Evolutionary conservation across 2,113 vertebrate species (phyloP).

Genomic region (Labrus mixtus): DNA sequence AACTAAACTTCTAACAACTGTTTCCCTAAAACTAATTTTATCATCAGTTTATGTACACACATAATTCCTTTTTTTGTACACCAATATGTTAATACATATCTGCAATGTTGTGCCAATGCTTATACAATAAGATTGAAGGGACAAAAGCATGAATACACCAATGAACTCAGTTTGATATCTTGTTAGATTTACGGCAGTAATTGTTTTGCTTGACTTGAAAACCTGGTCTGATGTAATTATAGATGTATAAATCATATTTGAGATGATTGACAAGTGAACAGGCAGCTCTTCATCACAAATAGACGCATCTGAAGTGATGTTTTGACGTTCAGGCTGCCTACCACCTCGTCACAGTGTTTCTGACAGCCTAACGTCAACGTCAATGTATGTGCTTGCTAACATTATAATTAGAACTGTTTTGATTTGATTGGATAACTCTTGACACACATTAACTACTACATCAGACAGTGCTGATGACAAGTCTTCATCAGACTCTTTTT

Average conservation of each 20-base stretch:
- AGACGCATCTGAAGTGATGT: conserved; percentile 12
- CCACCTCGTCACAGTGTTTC: not conserved
- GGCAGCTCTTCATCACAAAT: not conserved
- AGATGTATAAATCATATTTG: not conserved
- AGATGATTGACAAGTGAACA: not conserved
- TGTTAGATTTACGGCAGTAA: not conserved
- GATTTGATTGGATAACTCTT: not conserved
- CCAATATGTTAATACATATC: not conserved
- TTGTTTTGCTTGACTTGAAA: not conserved
- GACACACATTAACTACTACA: not conserved
- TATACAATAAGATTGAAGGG: no score
- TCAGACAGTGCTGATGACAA: not conserved
- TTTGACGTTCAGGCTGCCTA: conserved; percentile 10
- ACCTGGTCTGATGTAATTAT: not conserved
- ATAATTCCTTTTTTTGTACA: no score
- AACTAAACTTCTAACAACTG: no score
- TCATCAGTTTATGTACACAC: no score
- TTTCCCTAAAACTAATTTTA: no score
- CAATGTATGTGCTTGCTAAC: not conserved
- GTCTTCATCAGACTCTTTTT: not conserved
- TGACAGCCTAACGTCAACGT: not conserved
- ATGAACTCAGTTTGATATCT: not conserved
- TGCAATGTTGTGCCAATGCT: no score
- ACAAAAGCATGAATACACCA: no score
- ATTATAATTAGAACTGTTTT: conserved; percentile 1